These are phyloP conservation scores for Agelaius tricolor DNA, from an alignment of 2,113 vertebrate genomes.

Conservation along the genomic window DNA sequence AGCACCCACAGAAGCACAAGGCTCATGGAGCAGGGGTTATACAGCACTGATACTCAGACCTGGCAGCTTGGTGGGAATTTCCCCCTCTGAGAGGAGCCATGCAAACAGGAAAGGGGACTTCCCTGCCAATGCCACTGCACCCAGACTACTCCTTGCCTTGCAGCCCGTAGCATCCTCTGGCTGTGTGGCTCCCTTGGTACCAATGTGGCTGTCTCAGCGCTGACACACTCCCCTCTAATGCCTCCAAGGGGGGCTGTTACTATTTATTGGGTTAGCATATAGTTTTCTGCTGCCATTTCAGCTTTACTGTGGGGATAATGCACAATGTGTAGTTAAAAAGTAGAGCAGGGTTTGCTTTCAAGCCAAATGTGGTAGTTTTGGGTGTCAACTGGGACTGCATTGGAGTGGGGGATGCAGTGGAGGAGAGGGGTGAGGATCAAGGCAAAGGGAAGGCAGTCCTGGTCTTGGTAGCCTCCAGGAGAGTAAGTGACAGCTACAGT, in stretches of 20 bases:
- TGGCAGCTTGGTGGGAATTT: background rate
- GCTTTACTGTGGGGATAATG: background rate
- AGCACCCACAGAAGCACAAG: background rate
- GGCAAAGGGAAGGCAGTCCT: background rate
- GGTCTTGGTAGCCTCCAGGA: background rate
- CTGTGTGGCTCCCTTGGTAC: background rate
- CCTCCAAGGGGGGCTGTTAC: background rate
- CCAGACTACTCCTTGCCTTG: rapidly evolving
- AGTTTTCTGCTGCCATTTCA: background rate
- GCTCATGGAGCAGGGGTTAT: rapidly evolving
- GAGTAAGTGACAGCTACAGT: background rate
- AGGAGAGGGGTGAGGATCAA: background rate
- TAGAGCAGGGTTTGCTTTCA: background rate
- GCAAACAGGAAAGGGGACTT: background rate
- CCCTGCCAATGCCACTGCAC: background rate
- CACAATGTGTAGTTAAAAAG: background rate
- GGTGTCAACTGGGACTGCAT: background rate
- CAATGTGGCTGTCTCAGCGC: rapidly evolving
- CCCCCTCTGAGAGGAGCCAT: background rate
- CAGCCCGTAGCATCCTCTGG: background rate
- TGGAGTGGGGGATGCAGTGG: background rate
- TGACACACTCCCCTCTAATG: background rate
- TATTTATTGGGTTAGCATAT: background rate
- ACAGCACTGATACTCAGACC: rapidly evolving
- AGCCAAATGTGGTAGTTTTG: rapidly evolving